phyloP scores from a whole-genome alignment of 2,888 invertebrate genomes.

The Enoplolaimus lenunculus region DNA sequence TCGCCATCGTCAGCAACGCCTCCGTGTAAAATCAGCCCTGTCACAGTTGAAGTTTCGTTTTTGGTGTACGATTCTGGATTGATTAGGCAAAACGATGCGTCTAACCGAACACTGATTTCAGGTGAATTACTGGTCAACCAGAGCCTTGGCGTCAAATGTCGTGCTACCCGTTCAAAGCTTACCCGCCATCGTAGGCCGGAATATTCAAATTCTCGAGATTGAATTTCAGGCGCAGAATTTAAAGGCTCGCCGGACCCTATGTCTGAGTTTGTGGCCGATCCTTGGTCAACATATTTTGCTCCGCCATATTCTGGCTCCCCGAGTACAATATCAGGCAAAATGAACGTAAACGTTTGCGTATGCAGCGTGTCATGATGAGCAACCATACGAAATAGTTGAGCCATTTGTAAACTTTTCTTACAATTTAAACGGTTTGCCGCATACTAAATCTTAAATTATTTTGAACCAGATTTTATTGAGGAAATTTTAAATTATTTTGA shows the following conservation, averaged over 20 bases:
- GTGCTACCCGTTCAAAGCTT: conserved; percentile 60
- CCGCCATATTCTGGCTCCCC: no score
- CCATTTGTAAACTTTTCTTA: no score
- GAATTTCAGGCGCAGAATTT: conserved; percentile 49
- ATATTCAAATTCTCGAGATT: conserved; percentile 65
- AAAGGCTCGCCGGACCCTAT: neutral
- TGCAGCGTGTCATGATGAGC: neutral
- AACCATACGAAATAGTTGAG: neutral
- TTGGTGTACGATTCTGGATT: conserved; percentile 67
- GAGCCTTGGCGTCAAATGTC: conserved; percentile 61
- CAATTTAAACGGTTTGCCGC: no score
- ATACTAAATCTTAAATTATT: no score
- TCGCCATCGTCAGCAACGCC: no score
- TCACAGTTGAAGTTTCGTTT: conserved; percentile 62
- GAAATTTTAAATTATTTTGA: no score
- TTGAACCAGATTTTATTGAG: no score
- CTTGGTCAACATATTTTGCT: no score
- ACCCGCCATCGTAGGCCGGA: conserved; percentile 69
- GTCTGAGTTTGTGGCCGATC: no score
- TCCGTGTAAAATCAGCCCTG: no score
- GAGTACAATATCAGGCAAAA: no score
- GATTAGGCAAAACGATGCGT: conserved; percentile 63
- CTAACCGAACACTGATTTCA: conserved; percentile 60
- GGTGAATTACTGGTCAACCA: conserved; percentile 62
- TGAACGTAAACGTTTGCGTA: conserved; percentile 5